Evolutionary conservation across 1,140 invertebrate genomes (phyloP), one percentile per base, ranked within the genome.

Genomic region (Cotesia chilonis): DNA sequence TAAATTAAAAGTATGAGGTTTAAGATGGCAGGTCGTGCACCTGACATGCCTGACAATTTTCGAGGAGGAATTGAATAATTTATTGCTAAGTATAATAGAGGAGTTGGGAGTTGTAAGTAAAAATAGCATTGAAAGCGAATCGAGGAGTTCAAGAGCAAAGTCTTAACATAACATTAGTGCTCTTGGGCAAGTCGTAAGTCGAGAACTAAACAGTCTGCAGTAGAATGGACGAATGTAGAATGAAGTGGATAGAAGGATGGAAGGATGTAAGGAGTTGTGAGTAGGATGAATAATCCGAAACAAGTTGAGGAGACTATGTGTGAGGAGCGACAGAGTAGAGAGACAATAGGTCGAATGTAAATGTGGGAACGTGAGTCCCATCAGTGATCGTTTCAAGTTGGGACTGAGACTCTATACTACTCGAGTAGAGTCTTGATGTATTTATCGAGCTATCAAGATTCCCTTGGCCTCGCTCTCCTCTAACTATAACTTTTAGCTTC

Each of bases 311-410:
- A 28, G 28, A 28, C 28, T 38, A 67, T 20, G 61, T 20, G 71
- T 68, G 35, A 70, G 73, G 60, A 68, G 37, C 73, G 73, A 73
- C 76, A 79, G 78, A 76, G 72, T 75, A 79, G 78, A 76, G 72
- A 82, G 80, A 83, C 83, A 84, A 85, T 85, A 83, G 82, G 83
- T 82, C 79, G 83, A 84, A 85, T 85, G 83, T 81, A 83, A 85
- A 84, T 85, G 83, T 79, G 70, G 68, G 79, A 80, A 85, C 82
- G 84, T 84, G 84, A 84, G 77, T 79, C 76, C 76, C 80, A 84
- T 84, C 77, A 73, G 78, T 72, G 81, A 85, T 84, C 76, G n/a
- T 47, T 66, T 37, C 28, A 36, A 28, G 4, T 55, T 65, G 54
- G 35, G 52, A n/a, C 28, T 28, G 28, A 28, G 37, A 51, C 41